Base-by-base conservation (phyloP, 1,140 invertebrate species). In the Aphidius gifuensis region DNA sequence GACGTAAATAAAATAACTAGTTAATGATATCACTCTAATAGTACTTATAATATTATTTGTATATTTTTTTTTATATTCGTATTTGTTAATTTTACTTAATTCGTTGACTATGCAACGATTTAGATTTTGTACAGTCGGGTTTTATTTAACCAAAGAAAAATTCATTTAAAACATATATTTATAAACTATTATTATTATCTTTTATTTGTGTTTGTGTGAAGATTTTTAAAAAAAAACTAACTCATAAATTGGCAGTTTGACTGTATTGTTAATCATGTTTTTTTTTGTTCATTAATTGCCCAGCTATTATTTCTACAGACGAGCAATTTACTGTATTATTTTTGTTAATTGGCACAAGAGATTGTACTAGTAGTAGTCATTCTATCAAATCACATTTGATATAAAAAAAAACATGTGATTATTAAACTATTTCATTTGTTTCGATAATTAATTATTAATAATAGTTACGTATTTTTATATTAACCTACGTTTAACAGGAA, bases 351-450 rank as follows among this genome's bases (percentile, higher is more conserved):
- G 78, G 78, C 78, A 80, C 78, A 76, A 23, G 23, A 70, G 66
- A 68, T 80, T 80, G 77, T 80, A 80, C 78, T 79, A 75, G 66
- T 66, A 74, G 71, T 73, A 16, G 16, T 16, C 16, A 16, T 16
- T 16, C 16, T 16, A 16, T 16, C 1, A 0, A 16, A 16, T 16
- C 16, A 16, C 16, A 16, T 16, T 16, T 16, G 16, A 16, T 16
- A 16, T 16, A 16, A 16, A 16, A 16, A 16, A 16, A 16, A 16
- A 16, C n/a, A n/a, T n/a, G n/a, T n/a, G n/a, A n/a, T n/a, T n/a
- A n/a, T n/a, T n/a, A n/a, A 16, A 16, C 16, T 16, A 16, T 16
- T 16, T 16, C 1, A 16, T 16, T 16, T 16, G 16, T 16, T 16
- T 16, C 16, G 16, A 16, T 16, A 16, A 16, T 55, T 53, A 7